These are phyloP conservation scores for Cantharis lateralis DNA, from an alignment of 2,888 invertebrate species.

Conservation along the genomic window DNA sequence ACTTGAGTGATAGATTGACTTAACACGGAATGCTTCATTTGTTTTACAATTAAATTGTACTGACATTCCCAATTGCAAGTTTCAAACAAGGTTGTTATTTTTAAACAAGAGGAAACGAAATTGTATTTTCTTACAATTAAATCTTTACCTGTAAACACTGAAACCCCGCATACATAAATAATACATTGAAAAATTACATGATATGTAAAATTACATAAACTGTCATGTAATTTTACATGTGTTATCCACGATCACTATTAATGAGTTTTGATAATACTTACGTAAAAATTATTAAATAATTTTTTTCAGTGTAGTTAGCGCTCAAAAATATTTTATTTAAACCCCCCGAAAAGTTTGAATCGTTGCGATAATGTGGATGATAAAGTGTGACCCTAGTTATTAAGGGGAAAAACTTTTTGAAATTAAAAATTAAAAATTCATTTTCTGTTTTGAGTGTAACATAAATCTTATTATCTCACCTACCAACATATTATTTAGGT, in stretches of 20 bases:
- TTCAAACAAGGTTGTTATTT: background rate
- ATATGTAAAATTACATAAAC: too few species aligned
- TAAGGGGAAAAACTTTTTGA: background rate
- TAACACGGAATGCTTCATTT: background rate
- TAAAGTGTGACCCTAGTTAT: background rate
- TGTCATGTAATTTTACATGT: too few species aligned
- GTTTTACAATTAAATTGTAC: background rate
- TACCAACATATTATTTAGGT: background rate
- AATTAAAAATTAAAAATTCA: background rate
- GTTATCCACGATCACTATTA: too few species aligned
- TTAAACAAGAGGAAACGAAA: background rate
- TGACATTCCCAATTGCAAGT: background rate
- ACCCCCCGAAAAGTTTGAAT: too few species aligned
- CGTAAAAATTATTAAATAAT: too few species aligned
- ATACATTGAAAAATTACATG: too few species aligned
- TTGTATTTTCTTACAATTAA: background rate
- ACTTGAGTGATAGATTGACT: background rate
- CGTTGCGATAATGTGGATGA: background rate
- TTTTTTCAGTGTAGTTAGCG: too few species aligned
- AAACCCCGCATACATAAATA: too few species aligned
- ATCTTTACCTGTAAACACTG: too few species aligned
- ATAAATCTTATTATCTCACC: background rate
- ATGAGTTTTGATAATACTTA: too few species aligned
- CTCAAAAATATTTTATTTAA: too few species aligned
- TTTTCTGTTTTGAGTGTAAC: background rate